phyloP scores from a whole-genome alignment of 2,888 invertebrate genomes.

The Cataglyphis livida region DNA sequence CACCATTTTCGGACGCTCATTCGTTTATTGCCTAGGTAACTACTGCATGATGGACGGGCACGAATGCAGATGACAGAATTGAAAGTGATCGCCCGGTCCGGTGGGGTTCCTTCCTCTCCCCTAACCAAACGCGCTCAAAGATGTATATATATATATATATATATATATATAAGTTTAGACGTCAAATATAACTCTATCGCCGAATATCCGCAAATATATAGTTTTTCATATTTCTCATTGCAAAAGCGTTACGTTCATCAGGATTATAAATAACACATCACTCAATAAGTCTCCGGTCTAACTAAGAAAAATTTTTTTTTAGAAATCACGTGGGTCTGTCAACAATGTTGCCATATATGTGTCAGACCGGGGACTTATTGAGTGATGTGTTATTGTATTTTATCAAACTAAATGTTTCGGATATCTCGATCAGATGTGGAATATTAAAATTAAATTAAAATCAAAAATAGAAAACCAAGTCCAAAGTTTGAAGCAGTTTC shows the following conservation, averaged over 20 bases:
- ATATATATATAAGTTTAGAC: not conserved
- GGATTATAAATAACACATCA: not conserved
- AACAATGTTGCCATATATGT: no score
- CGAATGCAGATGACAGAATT: slow-evolving; percentile 57
- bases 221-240: not conserved
- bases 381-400: not conserved
- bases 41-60: slow-evolving; percentile 53
- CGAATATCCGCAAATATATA: not conserved
- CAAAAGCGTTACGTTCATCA: not conserved
- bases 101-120: not conserved
- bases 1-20: slow-evolving; percentile 52
- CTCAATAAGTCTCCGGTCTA: no score
- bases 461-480: not conserved
- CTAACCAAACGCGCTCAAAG: not conserved
- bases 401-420: not conserved
- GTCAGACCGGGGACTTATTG: no score
- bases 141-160: not conserved
- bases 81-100: slow-evolving; percentile 49
- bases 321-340: no score
- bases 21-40: slow-evolving; percentile 56
- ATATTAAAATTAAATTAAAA: slow-evolving; percentile 18
- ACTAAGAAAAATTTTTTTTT: no score
- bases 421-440: not conserved
- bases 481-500: not conserved
- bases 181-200: not conserved